A percentile compares a stretch with the other conserved stretches of the same genome.
Conservation (phyloP, 1,140 invertebrate species). For the Trichonephila clavata region DNA sequence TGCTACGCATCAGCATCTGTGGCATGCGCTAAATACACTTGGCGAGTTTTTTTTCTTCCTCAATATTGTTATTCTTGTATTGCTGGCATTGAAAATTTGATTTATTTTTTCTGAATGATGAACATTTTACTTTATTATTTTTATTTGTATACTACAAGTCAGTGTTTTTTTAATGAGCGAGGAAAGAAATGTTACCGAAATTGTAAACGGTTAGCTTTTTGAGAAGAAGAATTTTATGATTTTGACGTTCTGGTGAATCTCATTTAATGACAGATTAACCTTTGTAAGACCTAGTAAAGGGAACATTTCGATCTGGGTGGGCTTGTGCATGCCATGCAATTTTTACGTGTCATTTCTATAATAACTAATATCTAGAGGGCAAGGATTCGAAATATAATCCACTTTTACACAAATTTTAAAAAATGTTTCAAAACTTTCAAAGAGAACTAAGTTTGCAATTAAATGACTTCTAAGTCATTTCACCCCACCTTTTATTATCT, state of each 20-base stretch:
- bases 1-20: slow-evolving; percentile 10
- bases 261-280: not conserved
- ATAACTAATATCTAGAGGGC: too few relatives aligned
- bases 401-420: not conserved
- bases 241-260: not conserved
- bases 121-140: not conserved
- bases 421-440: too few relatives aligned
- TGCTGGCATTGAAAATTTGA: not conserved
- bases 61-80: not conserved
- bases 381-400: too few relatives aligned
- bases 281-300: not conserved
- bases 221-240: not conserved
- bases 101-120: not conserved
- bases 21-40: slow-evolving; percentile 40
- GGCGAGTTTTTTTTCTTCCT: not conserved
- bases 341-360: not conserved
- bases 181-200: not conserved
- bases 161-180: not conserved
- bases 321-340: not conserved
- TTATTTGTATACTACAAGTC: not conserved
- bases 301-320: slow-evolving; percentile 9
- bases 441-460: too few relatives aligned
- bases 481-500: too few relatives aligned
- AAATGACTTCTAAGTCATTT: too few relatives aligned
- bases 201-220: not conserved